Percentiles rank a stretch among this genome's conserved stretches.
phyloP scores from a whole-genome alignment of 2,113 vertebrate species.

The Perognathus longimembris region DNA sequence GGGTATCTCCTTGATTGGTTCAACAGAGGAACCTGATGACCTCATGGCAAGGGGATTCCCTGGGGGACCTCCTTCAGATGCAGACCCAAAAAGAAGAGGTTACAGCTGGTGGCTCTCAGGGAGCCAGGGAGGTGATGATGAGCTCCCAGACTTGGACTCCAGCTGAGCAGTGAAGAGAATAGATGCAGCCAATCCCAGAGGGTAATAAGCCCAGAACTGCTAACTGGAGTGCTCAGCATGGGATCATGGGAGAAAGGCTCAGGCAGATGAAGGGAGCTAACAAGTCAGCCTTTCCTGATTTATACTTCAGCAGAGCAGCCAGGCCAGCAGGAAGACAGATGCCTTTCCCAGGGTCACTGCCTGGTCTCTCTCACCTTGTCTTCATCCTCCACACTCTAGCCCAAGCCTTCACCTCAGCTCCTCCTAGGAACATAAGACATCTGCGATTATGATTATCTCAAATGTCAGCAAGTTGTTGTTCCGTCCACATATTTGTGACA shows the following conservation, averaged over 20 bases:
- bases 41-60: background rate
- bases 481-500: background rate
- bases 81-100: background rate
- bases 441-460: background rate
- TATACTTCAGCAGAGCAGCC: background rate
- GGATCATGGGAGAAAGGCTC: constrained; percentile 17
- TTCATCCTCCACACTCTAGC: background rate
- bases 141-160: background rate
- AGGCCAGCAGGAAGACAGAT: constrained; percentile 24
- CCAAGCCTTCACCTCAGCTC: background rate
- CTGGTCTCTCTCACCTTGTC: background rate
- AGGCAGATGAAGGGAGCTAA: background rate
- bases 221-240: constrained; percentile 45
- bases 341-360: background rate
- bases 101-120: background rate
- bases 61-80: background rate
- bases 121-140: background rate
- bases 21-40: background rate
- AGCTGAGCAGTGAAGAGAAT: constrained; percentile 42
- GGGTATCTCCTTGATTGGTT: background rate
- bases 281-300: background rate
- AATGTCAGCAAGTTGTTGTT: background rate
- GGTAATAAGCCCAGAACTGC: constrained; percentile 73
- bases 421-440: background rate
- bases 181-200: constrained; percentile 32